Percentiles rank a stretch among this genome's conserved stretches.
These are phyloP conservation scores for Lichenostomus cassidix DNA, from an alignment of 2,113 vertebrate species.

Conservation along the genomic window DNA sequence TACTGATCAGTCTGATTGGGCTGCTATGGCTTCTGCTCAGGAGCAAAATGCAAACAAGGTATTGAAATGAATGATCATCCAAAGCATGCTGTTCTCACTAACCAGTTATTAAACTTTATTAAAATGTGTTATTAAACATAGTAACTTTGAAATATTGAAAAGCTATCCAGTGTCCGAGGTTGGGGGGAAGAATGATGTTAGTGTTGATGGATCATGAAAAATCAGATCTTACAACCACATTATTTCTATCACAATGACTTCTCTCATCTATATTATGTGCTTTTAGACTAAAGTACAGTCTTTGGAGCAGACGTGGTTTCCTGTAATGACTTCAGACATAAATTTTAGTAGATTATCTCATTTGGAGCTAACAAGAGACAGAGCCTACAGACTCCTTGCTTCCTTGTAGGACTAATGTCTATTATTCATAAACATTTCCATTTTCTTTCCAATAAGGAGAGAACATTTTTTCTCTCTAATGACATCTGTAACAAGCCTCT, in stretches of 20 bases:
- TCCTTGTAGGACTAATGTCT: neutral
- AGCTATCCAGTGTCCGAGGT: accelerated
- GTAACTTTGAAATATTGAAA: neutral
- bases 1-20: neutral
- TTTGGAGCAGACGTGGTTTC: slow-evolving; percentile 3
- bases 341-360: slow-evolving; percentile 43
- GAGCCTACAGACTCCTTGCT: neutral
- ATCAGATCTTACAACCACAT: neutral
- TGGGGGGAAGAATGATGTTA: neutral
- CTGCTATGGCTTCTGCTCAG: neutral
- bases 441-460: neutral
- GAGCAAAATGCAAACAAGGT: neutral
- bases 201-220: neutral
- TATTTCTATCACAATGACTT: neutral
- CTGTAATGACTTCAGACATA: slow-evolving; percentile 27
- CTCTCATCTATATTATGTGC: neutral
- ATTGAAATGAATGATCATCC: neutral
- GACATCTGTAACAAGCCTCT: neutral
- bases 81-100: neutral
- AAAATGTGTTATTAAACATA: neutral
- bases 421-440: slow-evolving; percentile 14
- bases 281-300: neutral
- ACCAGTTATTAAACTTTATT: no score
- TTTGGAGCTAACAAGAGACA: slow-evolving; percentile 25
- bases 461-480: neutral